Conservation (phyloP, 2,797 vertebrate genomes). For the Alca torda region DNA sequence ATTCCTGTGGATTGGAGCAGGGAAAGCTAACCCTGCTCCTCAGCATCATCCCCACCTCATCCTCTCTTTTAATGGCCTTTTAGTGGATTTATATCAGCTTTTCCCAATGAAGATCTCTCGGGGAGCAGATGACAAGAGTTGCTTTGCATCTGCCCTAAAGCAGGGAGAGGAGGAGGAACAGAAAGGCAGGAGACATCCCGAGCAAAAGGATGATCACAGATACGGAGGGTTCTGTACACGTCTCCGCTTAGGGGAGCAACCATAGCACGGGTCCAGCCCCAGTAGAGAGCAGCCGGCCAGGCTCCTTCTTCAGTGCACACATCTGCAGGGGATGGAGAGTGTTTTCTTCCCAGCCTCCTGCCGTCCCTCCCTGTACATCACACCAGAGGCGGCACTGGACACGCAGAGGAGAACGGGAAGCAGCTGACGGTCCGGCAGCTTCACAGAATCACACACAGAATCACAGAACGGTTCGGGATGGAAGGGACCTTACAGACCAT, state of each 20-base stretch:
- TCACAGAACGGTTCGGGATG: too few species aligned
- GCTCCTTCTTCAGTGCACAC: background rate
- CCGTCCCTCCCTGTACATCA: background rate
- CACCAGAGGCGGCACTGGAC: background rate
- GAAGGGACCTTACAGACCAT: too few species aligned
- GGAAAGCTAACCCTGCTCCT: background rate
- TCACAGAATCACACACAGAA: accelerated
- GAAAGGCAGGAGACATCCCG: background rate
- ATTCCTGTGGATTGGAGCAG: accelerated
- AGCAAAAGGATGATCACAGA: background rate
- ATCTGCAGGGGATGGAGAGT: background rate
- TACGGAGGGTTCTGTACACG: background rate
- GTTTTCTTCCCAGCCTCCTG: accelerated
- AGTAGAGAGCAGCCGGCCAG: background rate
- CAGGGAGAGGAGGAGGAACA: background rate
- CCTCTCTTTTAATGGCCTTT: background rate
- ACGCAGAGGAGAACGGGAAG: background rate
- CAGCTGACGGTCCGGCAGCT: background rate
- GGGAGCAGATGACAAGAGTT: background rate
- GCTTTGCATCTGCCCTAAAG: background rate
- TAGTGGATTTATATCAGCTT: background rate
- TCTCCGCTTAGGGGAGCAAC: background rate
- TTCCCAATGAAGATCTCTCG: background rate
- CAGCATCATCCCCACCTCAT: background rate
- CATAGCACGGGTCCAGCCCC: too few species aligned